A percentile compares a stretch with the other conserved stretches of the same genome.
These are phyloP conservation scores for Oscheius sp. DNA, from an alignment of 1,140 invertebrate genomes.

Conservation along the genomic window DNA sequence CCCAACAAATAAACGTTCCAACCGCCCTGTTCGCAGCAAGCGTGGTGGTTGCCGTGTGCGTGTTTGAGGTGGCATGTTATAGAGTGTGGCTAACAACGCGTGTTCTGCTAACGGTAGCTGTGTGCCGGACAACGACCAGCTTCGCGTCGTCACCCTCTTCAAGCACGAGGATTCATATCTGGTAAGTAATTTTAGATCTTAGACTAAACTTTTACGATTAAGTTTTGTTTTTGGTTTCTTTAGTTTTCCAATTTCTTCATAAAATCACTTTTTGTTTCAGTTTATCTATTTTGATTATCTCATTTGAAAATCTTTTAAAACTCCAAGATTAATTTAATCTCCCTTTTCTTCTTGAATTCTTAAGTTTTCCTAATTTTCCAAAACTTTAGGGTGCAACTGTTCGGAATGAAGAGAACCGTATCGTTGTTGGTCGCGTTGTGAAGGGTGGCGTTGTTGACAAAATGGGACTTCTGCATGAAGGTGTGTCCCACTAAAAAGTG, in stretches of 20 bases:
- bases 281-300: neutral
- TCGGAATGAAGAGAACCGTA: conserved; percentile 75
- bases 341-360: neutral
- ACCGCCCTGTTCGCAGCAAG: neutral
- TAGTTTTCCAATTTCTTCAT: neutral
- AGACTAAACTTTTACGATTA: neutral
- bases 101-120: neutral
- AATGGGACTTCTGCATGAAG: conserved; percentile 73
- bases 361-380: neutral
- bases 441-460: conserved; percentile 90
- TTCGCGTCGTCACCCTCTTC: conserved; percentile 85
- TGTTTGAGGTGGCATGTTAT: neutral
- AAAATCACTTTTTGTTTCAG: neutral
- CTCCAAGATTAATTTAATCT: conserved; percentile 2
- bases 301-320: conserved; percentile 1
- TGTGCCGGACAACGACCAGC: conserved; percentile 49
- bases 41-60: neutral
- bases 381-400: conserved; percentile 78
- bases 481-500: neutral
- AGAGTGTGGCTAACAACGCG: neutral
- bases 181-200: conserved; percentile 47
- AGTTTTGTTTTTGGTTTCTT: neutral
- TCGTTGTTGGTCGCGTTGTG: conserved; percentile 90
- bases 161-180: conserved; percentile 73
- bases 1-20: neutral